Base-by-base conservation (phyloP, 2,888 invertebrate genomes). In the Pemphredon lugubris region DNA sequence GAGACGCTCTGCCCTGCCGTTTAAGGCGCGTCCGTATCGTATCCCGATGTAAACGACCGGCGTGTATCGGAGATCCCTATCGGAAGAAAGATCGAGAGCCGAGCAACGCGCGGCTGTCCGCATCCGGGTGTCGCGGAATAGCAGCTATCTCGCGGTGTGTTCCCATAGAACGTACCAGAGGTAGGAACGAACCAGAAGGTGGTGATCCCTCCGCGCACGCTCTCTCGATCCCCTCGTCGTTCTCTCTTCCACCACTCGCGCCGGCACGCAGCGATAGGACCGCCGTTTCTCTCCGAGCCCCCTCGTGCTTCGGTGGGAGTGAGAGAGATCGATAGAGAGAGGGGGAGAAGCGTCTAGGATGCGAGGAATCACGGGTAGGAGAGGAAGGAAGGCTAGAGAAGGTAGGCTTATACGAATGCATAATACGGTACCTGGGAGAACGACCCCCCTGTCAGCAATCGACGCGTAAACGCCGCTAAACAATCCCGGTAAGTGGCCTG, bases 401-500 rank as follows among this genome's bases (percentile, higher is more conserved):
- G 26, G 32, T 7, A 55, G 13, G n/a, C 30, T 21, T 21, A 53
- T 45, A 66, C 63, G 60, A 75, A 63, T 70, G 61, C 61, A 73
- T 73, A 73, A 81, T 79, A 75, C 69, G 67, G 45, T 73, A 71
- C 55, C 69, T 9, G 20, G 58, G 23, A 65, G 55, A 74, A 58
- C 74, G 76, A 75, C 67, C 66, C 73, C 70, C 69, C 79, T 79
- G 79, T 81, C 76, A 76, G 79, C 78, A 69, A 85, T 81, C 73
- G 82, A 71, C 77, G 80, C 81, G 76, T 83, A 83, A 85, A 83
- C 74, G 80, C 78, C 69, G 77, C 79, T 84, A 81, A 86, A 85
- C 83, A 84, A 86, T 86, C 80, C 74, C 55, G 60, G 75, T 79
- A 83, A 83, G 80, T 80, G 82, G 79, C 69, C 48, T 70, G 68